A percentile compares a stretch with the other conserved stretches of the same genome.
These are phyloP conservation scores for Cassiopea andromeda DNA, from an alignment of 30 jellyfish, hydroid and myxozoan genomes.

Conservation along the genomic window DNA sequence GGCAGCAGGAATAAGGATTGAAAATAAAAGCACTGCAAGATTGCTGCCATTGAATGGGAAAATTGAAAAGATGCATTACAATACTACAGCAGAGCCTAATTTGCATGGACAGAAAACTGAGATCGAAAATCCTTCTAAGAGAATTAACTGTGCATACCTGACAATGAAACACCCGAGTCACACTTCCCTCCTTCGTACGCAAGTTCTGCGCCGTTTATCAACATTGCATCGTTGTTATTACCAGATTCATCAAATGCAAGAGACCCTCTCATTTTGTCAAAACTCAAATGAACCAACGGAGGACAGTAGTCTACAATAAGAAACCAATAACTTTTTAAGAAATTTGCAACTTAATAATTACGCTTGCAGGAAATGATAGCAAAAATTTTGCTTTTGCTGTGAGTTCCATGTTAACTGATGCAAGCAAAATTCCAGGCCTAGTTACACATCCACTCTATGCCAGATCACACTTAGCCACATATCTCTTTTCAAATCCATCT, in stretches of 20 bases:
- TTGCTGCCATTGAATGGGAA: no score
- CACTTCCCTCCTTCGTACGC: constrained; percentile 93
- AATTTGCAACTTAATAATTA: neutral
- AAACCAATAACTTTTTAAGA: neutral
- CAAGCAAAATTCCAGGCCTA: no score
- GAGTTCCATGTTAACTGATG: no score
- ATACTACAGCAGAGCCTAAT: no score
- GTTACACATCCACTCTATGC: no score
- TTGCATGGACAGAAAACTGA: no score
- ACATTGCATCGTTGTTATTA: constrained; percentile 83
- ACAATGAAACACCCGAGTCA: constrained; percentile 85
- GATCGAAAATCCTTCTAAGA: no score
- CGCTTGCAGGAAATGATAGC: neutral
- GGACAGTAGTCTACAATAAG: constrained; percentile 84
- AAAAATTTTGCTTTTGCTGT: neutral
- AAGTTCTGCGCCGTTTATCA: constrained; percentile 88
- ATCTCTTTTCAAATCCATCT: no score
- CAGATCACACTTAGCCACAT: no score
- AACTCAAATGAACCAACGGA: constrained; percentile 90
- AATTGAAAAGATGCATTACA: no score
- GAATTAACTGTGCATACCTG: constrained; percentile 52
- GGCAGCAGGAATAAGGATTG: no score
- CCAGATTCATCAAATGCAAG: constrained; percentile 86
- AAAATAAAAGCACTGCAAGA: no score
- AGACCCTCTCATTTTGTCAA: constrained; percentile 86